phyloP scores from a whole-genome alignment of 2,113 vertebrate genomes.

The Tapirus terrestris region DNA sequence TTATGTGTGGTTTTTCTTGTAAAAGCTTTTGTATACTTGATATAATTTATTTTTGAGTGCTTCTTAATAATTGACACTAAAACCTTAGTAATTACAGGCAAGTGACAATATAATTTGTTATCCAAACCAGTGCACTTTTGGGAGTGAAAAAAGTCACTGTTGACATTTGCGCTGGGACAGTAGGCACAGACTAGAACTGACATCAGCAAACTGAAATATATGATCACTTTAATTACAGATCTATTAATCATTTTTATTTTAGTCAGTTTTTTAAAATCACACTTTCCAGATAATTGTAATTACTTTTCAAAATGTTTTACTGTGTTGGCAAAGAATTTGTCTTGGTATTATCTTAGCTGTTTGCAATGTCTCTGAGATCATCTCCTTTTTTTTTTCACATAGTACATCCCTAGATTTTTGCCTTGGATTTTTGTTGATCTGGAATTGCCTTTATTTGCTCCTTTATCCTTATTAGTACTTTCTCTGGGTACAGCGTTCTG shows the following conservation, averaged over 20 bases:
- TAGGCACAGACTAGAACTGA: background rate
- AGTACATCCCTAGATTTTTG: too few relatives aligned
- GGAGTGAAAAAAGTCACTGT: background rate
- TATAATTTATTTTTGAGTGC: background rate
- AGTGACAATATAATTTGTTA: background rate
- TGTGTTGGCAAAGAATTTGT: background rate
- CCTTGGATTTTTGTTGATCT: background rate
- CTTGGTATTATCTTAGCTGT: background rate
- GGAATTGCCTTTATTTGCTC: background rate
- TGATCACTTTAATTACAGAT: background rate
- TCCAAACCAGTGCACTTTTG: background rate
- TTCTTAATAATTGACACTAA: background rate
- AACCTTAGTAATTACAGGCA: background rate
- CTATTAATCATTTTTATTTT: background rate
- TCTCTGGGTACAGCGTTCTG: background rate
- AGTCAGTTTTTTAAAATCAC: background rate
- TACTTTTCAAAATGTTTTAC: background rate
- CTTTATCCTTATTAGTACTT: background rate
- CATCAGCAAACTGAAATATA: background rate
- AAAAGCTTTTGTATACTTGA: background rate
- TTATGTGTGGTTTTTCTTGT: background rate
- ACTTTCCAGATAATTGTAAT: background rate
- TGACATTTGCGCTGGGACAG: background rate
- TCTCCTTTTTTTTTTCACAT: background rate
- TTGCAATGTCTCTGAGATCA: background rate